These are phyloP conservation scores for Mus pahari DNA, from an alignment of 2,113 vertebrate genomes.

Conservation along the genomic window DNA sequence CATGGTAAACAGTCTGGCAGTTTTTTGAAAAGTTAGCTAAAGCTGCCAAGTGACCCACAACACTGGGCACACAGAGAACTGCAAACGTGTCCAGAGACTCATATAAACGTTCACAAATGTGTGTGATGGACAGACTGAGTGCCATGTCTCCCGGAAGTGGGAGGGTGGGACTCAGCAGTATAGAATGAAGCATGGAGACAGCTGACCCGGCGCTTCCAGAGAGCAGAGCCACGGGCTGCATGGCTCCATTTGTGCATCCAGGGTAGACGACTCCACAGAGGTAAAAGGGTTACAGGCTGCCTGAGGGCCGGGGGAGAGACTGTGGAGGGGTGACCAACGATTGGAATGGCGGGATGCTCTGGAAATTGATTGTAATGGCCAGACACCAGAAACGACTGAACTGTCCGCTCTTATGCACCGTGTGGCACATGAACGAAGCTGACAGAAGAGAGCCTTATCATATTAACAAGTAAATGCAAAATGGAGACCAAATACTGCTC, in stretches of 20 bases:
- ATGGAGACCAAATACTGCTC: background rate
- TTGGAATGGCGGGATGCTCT: background rate
- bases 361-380: background rate
- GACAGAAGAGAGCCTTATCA: background rate
- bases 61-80: background rate
- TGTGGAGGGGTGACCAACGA: too few species aligned
- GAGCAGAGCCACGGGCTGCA: background rate
- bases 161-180: background rate
- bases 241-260: background rate
- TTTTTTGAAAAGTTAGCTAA: background rate
- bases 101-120: background rate
- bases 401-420: background rate
- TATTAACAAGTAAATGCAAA: background rate
- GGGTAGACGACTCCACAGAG: background rate
- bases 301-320: background rate
- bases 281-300: background rate
- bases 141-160: background rate
- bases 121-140: background rate
- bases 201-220: background rate
- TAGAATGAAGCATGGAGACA: background rate
- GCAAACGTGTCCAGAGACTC: background rate
- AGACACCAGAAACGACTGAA: background rate
- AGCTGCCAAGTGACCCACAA: background rate
- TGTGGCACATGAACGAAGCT: background rate
- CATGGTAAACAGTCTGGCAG: background rate